Percentiles rank a stretch among this genome's conserved stretches.
Evolutionary conservation across 2,888 invertebrate genomes (phyloP).

Genomic region (Lasioglossum morio): DNA sequence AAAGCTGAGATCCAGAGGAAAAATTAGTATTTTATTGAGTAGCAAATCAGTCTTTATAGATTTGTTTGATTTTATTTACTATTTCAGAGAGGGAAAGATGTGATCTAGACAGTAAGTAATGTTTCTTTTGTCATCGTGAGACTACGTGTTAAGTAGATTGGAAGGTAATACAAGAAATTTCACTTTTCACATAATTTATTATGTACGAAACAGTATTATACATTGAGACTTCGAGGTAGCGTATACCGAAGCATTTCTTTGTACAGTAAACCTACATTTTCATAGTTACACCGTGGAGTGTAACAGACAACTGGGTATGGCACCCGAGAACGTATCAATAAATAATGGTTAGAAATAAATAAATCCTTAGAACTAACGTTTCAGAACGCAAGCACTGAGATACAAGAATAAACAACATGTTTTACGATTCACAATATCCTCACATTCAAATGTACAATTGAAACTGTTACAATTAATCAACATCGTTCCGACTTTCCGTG

Average conservation of each 20-base stretch:
- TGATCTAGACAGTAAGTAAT: neutral
- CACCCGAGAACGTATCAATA: conserved; percentile 77
- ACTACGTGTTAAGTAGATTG: neutral
- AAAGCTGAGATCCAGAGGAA: neutral
- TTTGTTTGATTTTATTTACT: neutral
- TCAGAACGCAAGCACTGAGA: neutral
- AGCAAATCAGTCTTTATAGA: neutral
- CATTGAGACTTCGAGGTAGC: conserved; percentile 45
- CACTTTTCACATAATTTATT: conserved; percentile 61
- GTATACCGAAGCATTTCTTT: conserved; percentile 37
- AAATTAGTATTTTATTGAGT: neutral
- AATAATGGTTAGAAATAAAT: conserved; percentile 67
- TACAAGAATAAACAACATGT: neutral
- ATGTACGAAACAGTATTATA: conserved; percentile 49
- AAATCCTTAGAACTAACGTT: conserved; percentile 41
- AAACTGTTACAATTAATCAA: neutral
- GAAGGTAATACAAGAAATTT: neutral
- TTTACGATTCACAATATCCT: neutral
- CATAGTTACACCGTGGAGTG: conserved; percentile 24
- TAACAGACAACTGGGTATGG: conserved; percentile 78
- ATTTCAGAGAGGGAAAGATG: neutral
- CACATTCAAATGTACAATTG: conserved; percentile 2
- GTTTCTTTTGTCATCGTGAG: neutral
- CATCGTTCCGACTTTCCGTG: neutral
- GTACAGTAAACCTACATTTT: neutral